phyloP scores from a whole-genome alignment of 2,888 invertebrate species.

The Orthosia gracilis region DNA sequence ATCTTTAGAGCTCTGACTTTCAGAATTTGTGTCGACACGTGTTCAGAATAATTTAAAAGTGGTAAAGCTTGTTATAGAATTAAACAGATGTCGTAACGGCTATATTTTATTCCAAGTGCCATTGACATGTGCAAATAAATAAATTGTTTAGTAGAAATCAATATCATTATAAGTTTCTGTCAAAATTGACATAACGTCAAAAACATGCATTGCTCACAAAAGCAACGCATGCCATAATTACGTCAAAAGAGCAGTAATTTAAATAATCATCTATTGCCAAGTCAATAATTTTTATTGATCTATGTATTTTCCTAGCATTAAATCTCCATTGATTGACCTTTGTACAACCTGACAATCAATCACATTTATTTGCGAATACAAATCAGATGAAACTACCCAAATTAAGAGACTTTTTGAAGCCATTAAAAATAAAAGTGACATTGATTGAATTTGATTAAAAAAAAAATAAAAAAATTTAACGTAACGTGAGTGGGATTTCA shows the following conservation, averaged over 20 bases:
- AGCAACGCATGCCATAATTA: neutral
- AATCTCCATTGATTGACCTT: neutral
- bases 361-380: neutral
- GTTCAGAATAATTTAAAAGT: constrained; percentile 54
- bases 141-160: neutral
- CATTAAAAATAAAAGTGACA: neutral
- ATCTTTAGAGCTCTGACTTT: constrained; percentile 47
- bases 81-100: constrained; percentile 11
- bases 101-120: constrained; percentile 2
- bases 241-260: neutral
- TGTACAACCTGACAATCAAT: neutral
- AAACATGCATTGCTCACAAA: neutral
- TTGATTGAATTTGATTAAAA: neutral
- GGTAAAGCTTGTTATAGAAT: constrained; percentile 6
- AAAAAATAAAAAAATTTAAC: neutral
- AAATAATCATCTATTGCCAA: neutral
- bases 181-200: too few relatives aligned
- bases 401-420: neutral
- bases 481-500: neutral
- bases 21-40: constrained; percentile 46
- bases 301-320: neutral
- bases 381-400: neutral
- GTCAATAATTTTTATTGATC: too few relatives aligned
- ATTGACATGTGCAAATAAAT: neutral
- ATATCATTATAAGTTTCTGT: neutral